Base-by-base conservation (phyloP, 2,888 invertebrate species). In the Pyrrhia umbra region DNA sequence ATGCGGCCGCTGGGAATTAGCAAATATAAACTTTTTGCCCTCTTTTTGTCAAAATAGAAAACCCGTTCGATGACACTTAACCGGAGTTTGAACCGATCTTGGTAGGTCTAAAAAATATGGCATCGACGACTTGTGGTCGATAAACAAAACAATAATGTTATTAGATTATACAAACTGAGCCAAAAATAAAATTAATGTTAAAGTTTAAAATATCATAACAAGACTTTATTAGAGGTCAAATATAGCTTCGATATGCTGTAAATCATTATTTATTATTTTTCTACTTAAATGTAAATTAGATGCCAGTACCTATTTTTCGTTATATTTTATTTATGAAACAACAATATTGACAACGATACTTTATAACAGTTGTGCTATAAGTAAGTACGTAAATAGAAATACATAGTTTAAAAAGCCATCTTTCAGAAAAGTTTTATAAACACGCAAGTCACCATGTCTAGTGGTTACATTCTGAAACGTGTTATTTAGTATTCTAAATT, bases 401-500 rank as follows among this genome's bases (percentile, higher is more conserved):
- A 16, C 2, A 15, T 34, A 9, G 45, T 15, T 46, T 46, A 10
- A 43, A 23, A 6, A 15, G 10, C 15, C 18, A n/a, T 6, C 13
- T 10, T 21, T 13, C 37, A 5, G 15, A 15, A 15, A 37, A 30
- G 2, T 27, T 30, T 25, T n/a, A 70, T 65, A 34, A 18, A 39
- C 20, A 34, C 8, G 16, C 39, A 21, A 55, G 43, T 66, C 67
- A 65, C 49, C 49, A 49, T 2, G 9, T 18, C 10, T 16, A 20
- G 13, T n/a, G 20, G 25, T 20, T 27, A 10, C 23, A 20, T 20
- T 46, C 15, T 15, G 6, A 6, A 43, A 30, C 16, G 21, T 51
- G 13, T 42, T 30, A 16, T 43, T 54, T 54, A 5, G 39, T 55
- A 51, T 46, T 56, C 16, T 27, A 50, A 40, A 72, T 65, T 16